Conservation (phyloP, 2,797 vertebrate species). For the Eulemur coronatus region DNA sequence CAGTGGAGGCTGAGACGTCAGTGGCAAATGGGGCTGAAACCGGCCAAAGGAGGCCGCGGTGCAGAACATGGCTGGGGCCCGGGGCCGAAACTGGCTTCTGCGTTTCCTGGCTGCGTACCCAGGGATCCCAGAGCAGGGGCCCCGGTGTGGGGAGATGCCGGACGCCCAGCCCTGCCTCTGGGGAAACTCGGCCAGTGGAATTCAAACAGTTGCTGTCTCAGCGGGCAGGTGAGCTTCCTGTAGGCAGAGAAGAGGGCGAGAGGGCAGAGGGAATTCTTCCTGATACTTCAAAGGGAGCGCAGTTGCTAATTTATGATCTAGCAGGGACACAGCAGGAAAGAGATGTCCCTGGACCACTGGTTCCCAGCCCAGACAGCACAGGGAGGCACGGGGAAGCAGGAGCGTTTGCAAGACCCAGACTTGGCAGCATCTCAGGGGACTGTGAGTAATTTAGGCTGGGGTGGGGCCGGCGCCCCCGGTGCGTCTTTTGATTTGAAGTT, state of each 20-base stretch:
- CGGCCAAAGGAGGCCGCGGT: no score
- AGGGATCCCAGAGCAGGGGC: neutral
- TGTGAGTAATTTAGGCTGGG: neutral
- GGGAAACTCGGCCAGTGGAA: accelerated
- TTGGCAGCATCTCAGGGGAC: neutral
- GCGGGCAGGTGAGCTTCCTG: neutral
- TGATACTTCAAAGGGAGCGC: neutral
- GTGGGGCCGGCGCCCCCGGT: no score
- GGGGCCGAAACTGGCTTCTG: neutral
- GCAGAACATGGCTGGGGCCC: neutral
- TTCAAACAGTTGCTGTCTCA: neutral
- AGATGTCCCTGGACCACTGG: neutral
- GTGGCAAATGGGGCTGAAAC: neutral
- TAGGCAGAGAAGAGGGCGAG: neutral
- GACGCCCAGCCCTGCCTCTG: neutral
- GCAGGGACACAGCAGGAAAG: neutral
- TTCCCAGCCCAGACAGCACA: neutral
- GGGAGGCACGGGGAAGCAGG: neutral
- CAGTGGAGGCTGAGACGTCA: neutral
- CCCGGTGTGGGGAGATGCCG: neutral
- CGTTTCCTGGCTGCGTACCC: neutral
- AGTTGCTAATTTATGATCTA: neutral
- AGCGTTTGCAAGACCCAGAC: neutral
- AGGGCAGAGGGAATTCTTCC: neutral
- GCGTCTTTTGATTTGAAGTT: neutral